Evolutionary conservation across 1,140 invertebrate genomes (phyloP).

Genomic region (Leptinotarsa defecta): DNA sequence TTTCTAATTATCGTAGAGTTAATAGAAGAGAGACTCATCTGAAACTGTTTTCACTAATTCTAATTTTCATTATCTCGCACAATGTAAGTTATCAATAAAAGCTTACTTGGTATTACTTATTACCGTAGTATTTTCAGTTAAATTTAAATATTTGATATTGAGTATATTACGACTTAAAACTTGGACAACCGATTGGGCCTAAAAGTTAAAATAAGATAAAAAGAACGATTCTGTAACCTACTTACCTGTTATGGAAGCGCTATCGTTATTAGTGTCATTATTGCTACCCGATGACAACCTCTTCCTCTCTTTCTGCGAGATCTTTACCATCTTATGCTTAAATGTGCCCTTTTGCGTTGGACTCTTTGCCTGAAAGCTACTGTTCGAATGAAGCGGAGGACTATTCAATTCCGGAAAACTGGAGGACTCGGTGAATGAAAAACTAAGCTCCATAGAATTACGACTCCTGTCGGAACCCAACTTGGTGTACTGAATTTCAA

Average conservation of each 20-base stretch:
- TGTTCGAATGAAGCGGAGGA: slow-evolving; percentile 28
- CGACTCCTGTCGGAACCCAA: slow-evolving; percentile 27
- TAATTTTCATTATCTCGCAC: too few species aligned
- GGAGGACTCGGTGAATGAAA: slow-evolving; percentile 34
- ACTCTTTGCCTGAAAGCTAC: slow-evolving; percentile 27
- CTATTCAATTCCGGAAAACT: slow-evolving; percentile 46
- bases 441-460: slow-evolving; percentile 19
- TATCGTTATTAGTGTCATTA: not conserved
- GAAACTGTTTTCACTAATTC: too few species aligned
- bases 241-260: not conserved
- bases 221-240: not conserved
- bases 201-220: too few species aligned
- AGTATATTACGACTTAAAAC: too few species aligned
- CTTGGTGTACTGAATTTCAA: slow-evolving; percentile 40
- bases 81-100: too few species aligned
- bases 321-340: slow-evolving; percentile 54
- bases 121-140: too few species aligned
- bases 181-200: too few species aligned
- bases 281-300: slow-evolving; percentile 48
- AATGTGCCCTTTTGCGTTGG: slow-evolving; percentile 37
- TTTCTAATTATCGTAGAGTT: too few species aligned
- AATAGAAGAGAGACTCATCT: too few species aligned
- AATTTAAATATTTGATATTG: too few species aligned
- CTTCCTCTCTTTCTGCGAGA: slow-evolving; percentile 68
- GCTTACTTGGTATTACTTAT: too few species aligned